Base-by-base conservation (phyloP, 2,888 invertebrate genomes). In the Acheta domesticus region DNA sequence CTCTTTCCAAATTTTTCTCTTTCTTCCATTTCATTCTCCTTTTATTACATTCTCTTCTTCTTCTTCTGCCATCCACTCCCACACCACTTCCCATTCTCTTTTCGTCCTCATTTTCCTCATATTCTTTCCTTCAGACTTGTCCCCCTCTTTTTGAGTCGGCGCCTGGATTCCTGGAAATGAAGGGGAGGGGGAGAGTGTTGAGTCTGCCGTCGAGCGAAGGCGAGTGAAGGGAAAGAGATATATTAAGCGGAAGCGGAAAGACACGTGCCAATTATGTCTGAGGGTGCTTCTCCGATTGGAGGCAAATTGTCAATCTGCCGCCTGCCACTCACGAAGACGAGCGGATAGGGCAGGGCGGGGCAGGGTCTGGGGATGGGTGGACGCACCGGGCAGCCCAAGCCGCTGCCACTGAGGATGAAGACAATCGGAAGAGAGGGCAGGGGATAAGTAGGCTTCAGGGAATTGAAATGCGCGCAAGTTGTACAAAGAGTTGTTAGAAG, bases 221-320 rank as follows among this genome's bases (percentile, higher is more conserved):
- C 62, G 16, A 62, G 16, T n/a, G 16, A 62, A 62, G 16, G n/a
- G 62, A 62, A n/a, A 62, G 16, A 62, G 62, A 62, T 62, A 62
- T 62, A 62, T 62, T 62, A 62, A 62, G 16, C 3, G 62, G 62
- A 62, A 62, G 62, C n/a, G n/a, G n/a, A n/a, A 62, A 62, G 62
- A 62, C 62, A 62, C 62, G n/a, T 62, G 62, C 16, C 62, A 62
- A 62, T 62, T 62, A 62, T 62, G 62, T 62, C 62, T 19, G 62
- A 62, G 62, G 62, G 16, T 62, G 14, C 62, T 8, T 19, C 16
- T 8, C 14, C 16, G 16, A 19, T 19, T 62, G 14, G 62, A 62
- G 62, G 62, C 62, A 62, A 62, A 62, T 62, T 62, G 62, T 62
- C 62, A 62, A 62, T 62, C 62, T 62, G 16, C n/a, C n/a, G 62